Percentiles rank a stretch among this genome's conserved stretches.
Conservation (phyloP, 2,113 vertebrate species). For the Aphyosemion australe region DNA sequence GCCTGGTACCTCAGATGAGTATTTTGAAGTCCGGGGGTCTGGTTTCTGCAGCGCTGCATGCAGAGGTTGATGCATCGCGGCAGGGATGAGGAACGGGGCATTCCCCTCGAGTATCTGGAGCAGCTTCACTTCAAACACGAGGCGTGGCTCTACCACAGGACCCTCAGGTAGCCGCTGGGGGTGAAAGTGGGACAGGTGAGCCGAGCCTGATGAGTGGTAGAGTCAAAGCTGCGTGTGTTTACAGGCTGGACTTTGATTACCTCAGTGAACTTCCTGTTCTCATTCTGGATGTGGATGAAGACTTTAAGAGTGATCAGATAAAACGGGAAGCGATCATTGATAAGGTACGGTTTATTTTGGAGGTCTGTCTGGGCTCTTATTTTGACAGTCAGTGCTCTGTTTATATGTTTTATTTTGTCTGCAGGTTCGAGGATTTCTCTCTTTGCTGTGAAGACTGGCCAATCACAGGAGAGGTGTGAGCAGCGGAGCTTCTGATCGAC, state of each 20-base stretch:
- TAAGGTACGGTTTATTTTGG: slow-evolving; percentile 50
- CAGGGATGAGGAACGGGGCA: slow-evolving; percentile 83
- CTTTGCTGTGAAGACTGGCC: slow-evolving; percentile 41
- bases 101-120: slow-evolving; percentile 86
- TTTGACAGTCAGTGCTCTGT: neutral
- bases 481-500: neutral
- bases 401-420: neutral
- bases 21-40: neutral
- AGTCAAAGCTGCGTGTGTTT: slow-evolving; percentile 4
- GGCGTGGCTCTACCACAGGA: slow-evolving; percentile 81
- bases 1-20: neutral
- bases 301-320: slow-evolving; percentile 85
- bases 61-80: slow-evolving; percentile 80
- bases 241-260: slow-evolving; percentile 83
- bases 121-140: slow-evolving; percentile 88
- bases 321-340: slow-evolving; percentile 81
- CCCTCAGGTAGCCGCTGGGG: slow-evolving; percentile 70
- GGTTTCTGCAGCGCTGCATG: slow-evolving; percentile 82
- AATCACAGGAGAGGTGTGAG: neutral
- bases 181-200: no score
- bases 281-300: slow-evolving; percentile 82
- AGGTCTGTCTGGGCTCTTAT: neutral
- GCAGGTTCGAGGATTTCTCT: slow-evolving; percentile 72
- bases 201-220: no score
- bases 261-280: slow-evolving; percentile 82